Conservation (phyloP, 1,140 invertebrate genomes). For the Megalopta genalis region DNA sequence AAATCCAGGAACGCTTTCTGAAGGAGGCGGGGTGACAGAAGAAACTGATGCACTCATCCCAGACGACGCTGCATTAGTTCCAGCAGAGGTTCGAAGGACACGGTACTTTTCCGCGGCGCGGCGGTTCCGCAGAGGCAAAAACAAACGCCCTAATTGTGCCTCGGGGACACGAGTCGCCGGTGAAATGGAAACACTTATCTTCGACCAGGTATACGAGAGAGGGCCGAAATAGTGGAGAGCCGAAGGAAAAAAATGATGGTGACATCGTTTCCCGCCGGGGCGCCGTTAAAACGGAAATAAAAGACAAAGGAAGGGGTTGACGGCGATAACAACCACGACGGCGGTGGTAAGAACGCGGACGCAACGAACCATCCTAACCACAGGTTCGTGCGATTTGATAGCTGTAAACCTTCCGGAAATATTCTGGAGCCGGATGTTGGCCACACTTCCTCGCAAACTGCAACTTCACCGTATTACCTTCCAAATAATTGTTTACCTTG, state of each 20-base stretch:
- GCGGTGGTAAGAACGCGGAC: conserved; percentile 17
- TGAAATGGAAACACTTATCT: conserved; percentile 60
- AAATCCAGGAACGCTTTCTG: too few relatives aligned
- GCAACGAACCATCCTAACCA: conserved; percentile 58
- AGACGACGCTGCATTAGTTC: conserved; percentile 10
- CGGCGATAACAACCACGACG: conserved; percentile 34
- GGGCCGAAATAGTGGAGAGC: too few relatives aligned
- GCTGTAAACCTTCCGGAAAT: conserved; percentile 72
- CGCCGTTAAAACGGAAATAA: conserved; percentile 9
- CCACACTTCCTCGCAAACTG: conserved; percentile 59
- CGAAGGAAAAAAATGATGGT: neutral
- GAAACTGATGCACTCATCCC: conserved; percentile 4
- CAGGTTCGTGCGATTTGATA: conserved; percentile 72
- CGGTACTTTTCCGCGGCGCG: neutral
- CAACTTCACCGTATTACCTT: neutral
- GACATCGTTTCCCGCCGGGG: conserved; percentile 5
- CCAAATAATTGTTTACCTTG: neutral
- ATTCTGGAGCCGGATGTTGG: conserved; percentile 74
- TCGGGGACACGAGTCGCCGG: conserved; percentile 68
- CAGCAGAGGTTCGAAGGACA: neutral
- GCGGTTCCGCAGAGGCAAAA: conserved; percentile 46
- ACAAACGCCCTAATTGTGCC: conserved; percentile 70
- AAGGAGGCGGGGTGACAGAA: neutral
- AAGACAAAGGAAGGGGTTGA: neutral
- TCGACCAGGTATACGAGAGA: conserved; percentile 37